Evolutionary conservation across 64 coral and sea anemone genomes (phyloP), one percentile per base, ranked within the genome.

Genomic region (Anthopleura sola): DNA sequence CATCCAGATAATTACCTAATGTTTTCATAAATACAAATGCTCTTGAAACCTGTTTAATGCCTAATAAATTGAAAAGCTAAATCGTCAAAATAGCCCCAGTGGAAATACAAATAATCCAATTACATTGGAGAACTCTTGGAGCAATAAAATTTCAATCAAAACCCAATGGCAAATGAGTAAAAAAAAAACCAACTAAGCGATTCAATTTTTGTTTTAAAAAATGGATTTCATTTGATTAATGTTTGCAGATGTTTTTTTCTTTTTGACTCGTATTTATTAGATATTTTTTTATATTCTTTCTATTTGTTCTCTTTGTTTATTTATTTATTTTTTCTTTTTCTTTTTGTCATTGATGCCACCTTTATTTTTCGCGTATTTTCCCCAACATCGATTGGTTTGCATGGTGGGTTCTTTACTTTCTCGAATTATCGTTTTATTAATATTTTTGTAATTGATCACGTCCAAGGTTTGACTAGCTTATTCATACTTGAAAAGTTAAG

Each of bases 61-160:
- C n/a, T 11, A 62, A 62, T 28, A 62, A 62, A 62, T 28, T 71
- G 66, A 32, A 28, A 29, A 33, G 26, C 28, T 32, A 34, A 71
- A 71, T n/a, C 29, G 6, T 32, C 66, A 34, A 32, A 34, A 71
- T 34, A 71, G 29, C 66, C 66, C 31, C 66, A 71, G 66, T 32
- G 66, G 23, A 71, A 36, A 71, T 34, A 32, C 24, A 12, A 71
- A 71, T 71, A 71, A 71, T 16, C 13, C 66, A 71, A 71, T 71
- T 71, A 71, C 66, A 71, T 71, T 71, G 7, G 13, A 32, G 31
- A 71, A 34, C 66, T 71, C 66, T 31, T 15, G 66, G 34, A 34
- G 66, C 66, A 71, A 71, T 71, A 34, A 71, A 71, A 71, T 15
- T 14, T 20, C n/a, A 71, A 71, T 62, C 58, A 62, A 62, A 62